Evolutionary conservation across 2,888 invertebrate species (phyloP).

Genomic region (Lithosia quadra): DNA sequence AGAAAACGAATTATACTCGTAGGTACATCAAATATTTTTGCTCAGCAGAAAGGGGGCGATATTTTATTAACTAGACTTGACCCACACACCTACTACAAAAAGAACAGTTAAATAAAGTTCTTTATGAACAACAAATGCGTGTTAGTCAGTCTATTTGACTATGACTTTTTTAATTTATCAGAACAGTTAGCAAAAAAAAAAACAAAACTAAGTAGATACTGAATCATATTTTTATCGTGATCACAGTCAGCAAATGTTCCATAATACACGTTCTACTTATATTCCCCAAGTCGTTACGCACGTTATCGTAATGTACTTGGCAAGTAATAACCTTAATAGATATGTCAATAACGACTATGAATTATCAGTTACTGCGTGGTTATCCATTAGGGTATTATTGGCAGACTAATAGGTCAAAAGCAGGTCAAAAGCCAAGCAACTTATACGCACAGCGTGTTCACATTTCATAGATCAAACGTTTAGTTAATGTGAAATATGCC

Average conservation of each 20-base stretch:
- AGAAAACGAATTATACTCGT: too few relatives aligned
- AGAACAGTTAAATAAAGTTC: too few relatives aligned
- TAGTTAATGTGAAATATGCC: slow-evolving; percentile 1
- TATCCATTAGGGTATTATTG: slow-evolving; percentile 37
- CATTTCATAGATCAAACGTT: background rate
- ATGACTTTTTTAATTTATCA: too few relatives aligned
- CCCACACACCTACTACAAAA: too few relatives aligned
- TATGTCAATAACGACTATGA: slow-evolving; percentile 32
- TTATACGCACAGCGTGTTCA: background rate
- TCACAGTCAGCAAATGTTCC: background rate
- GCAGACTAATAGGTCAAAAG: slow-evolving; percentile 23
- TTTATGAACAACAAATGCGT: too few relatives aligned
- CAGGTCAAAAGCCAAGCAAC: slow-evolving; percentile 23
- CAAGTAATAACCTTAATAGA: slow-evolving; percentile 28
- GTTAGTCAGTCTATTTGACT: too few relatives aligned
- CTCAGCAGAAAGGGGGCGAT: too few relatives aligned
- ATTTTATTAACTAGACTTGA: too few relatives aligned
- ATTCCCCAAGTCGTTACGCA: background rate
- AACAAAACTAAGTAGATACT: background rate
- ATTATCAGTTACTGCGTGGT: slow-evolving; percentile 36
- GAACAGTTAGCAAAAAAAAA: too few relatives aligned
- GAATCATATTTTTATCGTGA: background rate
- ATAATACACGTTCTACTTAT: background rate
- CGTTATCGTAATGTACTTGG: slow-evolving; percentile 22
- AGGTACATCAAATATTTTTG: too few relatives aligned